phyloP scores from a whole-genome alignment of 37 sponge, comb jelly and placozoan genomes.

The Amphimedon queenslandica region DNA sequence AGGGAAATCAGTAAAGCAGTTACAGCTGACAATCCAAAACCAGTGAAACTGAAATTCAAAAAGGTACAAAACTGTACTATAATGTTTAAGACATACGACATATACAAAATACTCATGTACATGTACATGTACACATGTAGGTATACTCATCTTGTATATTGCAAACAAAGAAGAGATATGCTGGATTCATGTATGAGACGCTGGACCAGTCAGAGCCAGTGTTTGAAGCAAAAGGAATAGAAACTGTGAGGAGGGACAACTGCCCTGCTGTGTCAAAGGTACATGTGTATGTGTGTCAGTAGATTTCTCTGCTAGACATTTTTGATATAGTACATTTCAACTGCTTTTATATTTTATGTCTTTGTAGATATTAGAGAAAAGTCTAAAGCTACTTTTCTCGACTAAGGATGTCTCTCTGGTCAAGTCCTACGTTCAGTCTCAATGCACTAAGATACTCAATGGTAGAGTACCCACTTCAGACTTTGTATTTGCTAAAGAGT shows the following conservation, averaged over 20 bases:
- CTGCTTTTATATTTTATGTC: neutral
- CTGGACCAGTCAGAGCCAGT: slow-evolving; percentile 71
- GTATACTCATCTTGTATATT: slow-evolving; percentile 90
- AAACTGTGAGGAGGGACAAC: slow-evolving; percentile 91
- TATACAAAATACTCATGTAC: neutral
- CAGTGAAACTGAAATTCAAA: slow-evolving; percentile 93
- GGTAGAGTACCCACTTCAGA: slow-evolving; percentile 61
- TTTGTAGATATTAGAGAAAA: slow-evolving; percentile 68
- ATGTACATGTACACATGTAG: slow-evolving; percentile 9
- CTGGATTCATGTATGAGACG: slow-evolving; percentile 84
- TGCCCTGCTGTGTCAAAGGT: slow-evolving; percentile 91
- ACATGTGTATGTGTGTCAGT: neutral
- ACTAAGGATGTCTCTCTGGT: slow-evolving; percentile 65
- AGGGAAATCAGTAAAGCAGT: slow-evolving; percentile 76
- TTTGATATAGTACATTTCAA: neutral
- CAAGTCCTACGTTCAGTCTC: slow-evolving; percentile 77
- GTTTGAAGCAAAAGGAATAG: slow-evolving; percentile 96
- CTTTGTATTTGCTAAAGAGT: slow-evolving; percentile 88
- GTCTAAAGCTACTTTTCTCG: slow-evolving; percentile 74
- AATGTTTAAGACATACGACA: too few species aligned
- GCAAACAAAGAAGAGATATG: slow-evolving; percentile 92
- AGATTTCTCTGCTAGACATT: neutral
- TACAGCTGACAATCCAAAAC: slow-evolving; percentile 83
- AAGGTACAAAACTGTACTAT: too few species aligned
- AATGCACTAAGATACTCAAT: slow-evolving; percentile 66